Evolutionary conservation across 23 tunicate species (phyloP), one percentile per base, ranked within the genome.

Genomic region (Botrylloides violaceus): DNA sequence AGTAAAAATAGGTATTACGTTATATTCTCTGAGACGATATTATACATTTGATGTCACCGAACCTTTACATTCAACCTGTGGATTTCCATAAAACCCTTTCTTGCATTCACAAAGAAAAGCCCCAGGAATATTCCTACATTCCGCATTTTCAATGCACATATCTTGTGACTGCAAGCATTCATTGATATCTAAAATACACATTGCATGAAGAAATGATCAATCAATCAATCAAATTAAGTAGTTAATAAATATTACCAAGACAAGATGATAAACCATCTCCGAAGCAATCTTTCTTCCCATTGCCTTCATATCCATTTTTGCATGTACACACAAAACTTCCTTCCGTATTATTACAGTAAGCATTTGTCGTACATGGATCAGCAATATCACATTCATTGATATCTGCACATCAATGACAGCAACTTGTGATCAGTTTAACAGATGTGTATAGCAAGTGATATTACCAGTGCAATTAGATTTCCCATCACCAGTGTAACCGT

Each of bases 261-360:
- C 53, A 43, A 9, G 53, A 43, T 43, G 53, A 9, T 7, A 43
- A 7, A 7, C 53, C 53, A 7, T 9, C 9, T 43, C 53, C 53
- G 15, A 43, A 43, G 15, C 53, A 43, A 15, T 43, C 53, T 43
- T 43, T 43, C 53, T 43, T 43, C 15, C 53, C 49, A 23, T 23
- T 23, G 30, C 65, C 72, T 0, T 27, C 43, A 35, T 35, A 83
- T n/a, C 81, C 88, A 20, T 76, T 76, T 15, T 83, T 83, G 31
- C 88, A 83, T 5, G 15, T n/a, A 61, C 88, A 83, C 27, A 38
- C 43, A 60, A 36, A 83, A 64, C 81, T 58, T 53, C 88, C 88
- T 5, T 23, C 49, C 3, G 70, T 53, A 29, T 81, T 66, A 21
- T 9, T 64, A 39, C 86, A 81, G 15, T 21, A 28, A 5, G 80